phyloP scores from a whole-genome alignment of 2,113 vertebrate genomes.

The Menura novaehollandiae region DNA sequence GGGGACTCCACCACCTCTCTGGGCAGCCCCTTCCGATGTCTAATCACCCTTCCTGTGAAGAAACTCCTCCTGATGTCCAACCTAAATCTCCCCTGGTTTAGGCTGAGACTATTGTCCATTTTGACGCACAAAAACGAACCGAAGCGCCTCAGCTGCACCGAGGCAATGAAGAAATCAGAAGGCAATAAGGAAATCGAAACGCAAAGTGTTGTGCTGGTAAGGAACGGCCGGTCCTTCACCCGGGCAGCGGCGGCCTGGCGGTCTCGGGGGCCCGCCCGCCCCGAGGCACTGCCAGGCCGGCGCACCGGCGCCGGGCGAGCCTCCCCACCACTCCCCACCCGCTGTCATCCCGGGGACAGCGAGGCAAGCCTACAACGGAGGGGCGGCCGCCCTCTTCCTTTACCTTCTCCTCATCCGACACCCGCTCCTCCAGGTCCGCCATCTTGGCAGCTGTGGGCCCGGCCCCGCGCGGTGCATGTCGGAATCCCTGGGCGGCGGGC shows the following conservation, averaged over 20 bases:
- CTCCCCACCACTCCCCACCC: not conserved
- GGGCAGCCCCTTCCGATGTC: not conserved
- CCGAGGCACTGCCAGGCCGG: too few species aligned
- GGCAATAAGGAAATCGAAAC: not conserved
- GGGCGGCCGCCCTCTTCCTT: not conserved
- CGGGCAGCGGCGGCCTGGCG: not conserved
- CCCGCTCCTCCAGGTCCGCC: constrained; percentile 88
- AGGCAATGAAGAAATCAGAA: not conserved
- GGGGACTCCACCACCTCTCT: too few species aligned
- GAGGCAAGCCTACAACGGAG: rapidly evolving
- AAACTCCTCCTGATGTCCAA: not conserved
- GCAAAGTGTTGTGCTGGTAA: too few species aligned
- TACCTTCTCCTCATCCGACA: constrained; percentile 92
- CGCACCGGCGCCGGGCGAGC: not conserved
- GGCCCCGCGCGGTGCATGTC: constrained; percentile 52
- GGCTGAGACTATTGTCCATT: too few species aligned
- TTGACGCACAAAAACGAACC: not conserved
- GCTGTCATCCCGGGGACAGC: not conserved
- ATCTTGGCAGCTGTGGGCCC: constrained; percentile 82
- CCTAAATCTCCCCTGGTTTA: not conserved
- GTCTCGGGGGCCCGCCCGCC: not conserved
- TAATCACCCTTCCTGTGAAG: not conserved
- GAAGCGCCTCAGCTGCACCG: not conserved
- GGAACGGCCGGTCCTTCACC: not conserved
- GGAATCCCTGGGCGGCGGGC: constrained; percentile 9